Evolutionary conservation across 2,888 invertebrate species (phyloP), one percentile per base, ranked within the genome.

Genomic region (Ditylenchus weischeri): DNA sequence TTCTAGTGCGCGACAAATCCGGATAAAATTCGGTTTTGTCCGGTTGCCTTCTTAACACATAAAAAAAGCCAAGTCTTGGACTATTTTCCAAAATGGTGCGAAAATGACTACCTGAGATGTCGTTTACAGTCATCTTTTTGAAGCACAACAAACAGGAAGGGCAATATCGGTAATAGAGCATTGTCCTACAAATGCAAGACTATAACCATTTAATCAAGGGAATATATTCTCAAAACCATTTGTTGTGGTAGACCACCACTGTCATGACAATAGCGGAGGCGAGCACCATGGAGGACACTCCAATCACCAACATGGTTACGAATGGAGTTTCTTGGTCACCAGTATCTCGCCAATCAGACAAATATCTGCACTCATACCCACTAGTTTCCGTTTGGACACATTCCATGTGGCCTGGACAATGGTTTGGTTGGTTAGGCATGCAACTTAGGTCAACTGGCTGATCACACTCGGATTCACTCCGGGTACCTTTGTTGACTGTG

Each of bases 41-140:
- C n/a, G n/a, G n/a, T n/a, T n/a, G n/a, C n/a, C 29, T 29, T 29
- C 29, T 5, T 29, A 29, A 2, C 5, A 29, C 29, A 29, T 29
- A 29, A 29, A 2, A 29, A 29, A 29, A 29, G 29, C 29, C 29
- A 29, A n/a, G 2, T 29, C 5, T 29, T 29, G 29, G 29, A 29
- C 2, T 29, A 29, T 29, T 29, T 5, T 4, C 5, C 3, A 29
- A 29, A 29, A 29, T 5, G 2, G 5, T 29, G 2, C 29, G 29
- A 23, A 23, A 23, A 4, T 11, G 54, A 38, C 2, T 58, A 23
- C 48, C 54, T n/a, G 51, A 64, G 21, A 66, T 62, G n/a, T 66
- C 62, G n/a, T 66, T 50, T n/a, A 66, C 66, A 15, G 66, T 66
- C 66, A 66, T 66, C 47, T 66, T 66, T 23, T 66, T 66, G 47